Evolutionary conservation across 2,113 vertebrate species (phyloP), one percentile per base, ranked within the genome.

Genomic region (Thymallus thymallus): DNA sequence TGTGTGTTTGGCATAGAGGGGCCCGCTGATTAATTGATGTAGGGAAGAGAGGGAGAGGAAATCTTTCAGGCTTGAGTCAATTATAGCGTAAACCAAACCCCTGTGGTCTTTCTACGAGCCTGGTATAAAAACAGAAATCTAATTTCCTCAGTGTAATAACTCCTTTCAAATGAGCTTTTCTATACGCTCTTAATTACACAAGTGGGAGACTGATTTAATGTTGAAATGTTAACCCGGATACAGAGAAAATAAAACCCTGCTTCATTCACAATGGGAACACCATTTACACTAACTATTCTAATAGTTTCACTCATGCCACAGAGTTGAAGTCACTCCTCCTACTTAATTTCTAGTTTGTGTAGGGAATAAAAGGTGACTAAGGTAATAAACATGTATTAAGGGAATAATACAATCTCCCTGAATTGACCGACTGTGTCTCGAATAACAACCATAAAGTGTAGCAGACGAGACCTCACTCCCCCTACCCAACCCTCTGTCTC

Each of bases 21-120:
- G 41, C 41, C 30, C 0, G 62, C 70, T 90, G 87, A 90, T 88
- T 85, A 87, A 89, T 80, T 85, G 84, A 84, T 74, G 75, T 55
- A 64, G 7, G 77, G 85, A 84, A 80, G 87, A 88, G 72, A 80
- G 13, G 18, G 23, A 75, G 67, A 71, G 69, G 74, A 79, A 84
- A 79, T 83, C 68, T 56, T 58, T 83, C 74, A 80, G 83, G 76
- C 79, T 61, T 71, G 66, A 73, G 81, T 82, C 72, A 76, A 63
- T 71, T 69, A 77, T 77, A n/a, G 48, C 45, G 65, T 76, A 16
- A 81, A 77, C 66, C 68, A 84, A 84, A 74, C 61, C 23, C 67
- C 75, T 66, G 64, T n/a, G 72, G 24, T 74, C 16, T 35, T 83
- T 73, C n/a, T 24, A 51, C 45, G 65, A 76, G 64, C 26, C 73